A percentile compares a stretch with the other conserved stretches of the same genome.
Evolutionary conservation across 2,888 invertebrate genomes (phyloP).

Genomic region (Parascotia fuliginaria): DNA sequence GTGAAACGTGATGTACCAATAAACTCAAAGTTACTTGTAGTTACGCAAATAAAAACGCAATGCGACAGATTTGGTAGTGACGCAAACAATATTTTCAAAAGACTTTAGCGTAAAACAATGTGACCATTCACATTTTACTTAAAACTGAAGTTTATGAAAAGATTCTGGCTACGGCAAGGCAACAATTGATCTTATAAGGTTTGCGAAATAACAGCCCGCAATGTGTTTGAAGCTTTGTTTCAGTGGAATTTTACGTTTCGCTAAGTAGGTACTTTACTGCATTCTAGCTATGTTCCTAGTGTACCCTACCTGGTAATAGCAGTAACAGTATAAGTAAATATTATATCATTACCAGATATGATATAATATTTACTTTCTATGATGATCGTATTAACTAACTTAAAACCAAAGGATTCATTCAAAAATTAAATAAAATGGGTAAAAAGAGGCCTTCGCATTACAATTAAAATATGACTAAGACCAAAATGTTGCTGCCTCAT

Average conservation of each 20-base stretch:
- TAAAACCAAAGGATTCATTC: too few species aligned
- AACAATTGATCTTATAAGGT: constrained; percentile 19
- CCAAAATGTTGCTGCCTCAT: too few species aligned
- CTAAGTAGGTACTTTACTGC: neutral
- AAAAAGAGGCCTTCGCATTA: too few species aligned
- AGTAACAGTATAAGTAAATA: too few species aligned
- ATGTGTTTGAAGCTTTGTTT: constrained; percentile 25
- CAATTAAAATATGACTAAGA: too few species aligned
- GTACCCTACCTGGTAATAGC: too few species aligned
- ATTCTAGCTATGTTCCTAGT: too few species aligned
- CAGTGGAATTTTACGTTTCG: neutral
- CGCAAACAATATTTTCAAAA: constrained; percentile 15
- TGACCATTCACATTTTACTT: constrained; percentile 20
- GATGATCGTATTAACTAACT: too few species aligned
- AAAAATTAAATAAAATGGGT: too few species aligned
- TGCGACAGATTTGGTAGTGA: constrained; percentile 22
- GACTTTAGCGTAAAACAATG: constrained; percentile 12
- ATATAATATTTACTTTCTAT: too few species aligned
- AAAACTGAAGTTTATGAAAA: constrained; percentile 18
- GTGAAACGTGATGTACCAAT: too few species aligned
- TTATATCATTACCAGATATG: too few species aligned
- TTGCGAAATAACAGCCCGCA: constrained; percentile 17
- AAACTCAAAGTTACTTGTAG: neutral
- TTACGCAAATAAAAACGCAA: constrained; percentile 15
- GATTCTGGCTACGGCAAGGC: constrained; percentile 14